Base-by-base conservation (phyloP, 2,113 vertebrate species). In the Albula glossodonta region DNA sequence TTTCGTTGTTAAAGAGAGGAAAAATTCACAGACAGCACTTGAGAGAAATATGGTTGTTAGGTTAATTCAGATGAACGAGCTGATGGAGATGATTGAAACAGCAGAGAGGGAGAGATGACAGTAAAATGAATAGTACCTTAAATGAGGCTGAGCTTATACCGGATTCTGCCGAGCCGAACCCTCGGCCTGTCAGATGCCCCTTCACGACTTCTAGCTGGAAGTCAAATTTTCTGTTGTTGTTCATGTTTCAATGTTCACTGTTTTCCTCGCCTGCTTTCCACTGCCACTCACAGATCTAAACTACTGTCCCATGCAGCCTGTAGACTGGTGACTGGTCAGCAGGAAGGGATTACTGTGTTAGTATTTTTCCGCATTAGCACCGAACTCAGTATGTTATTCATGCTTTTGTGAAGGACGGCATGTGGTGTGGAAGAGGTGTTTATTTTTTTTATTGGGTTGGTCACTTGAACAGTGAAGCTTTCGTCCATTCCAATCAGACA, bases 111-210 rank as follows among this genome's bases (percentile, higher is more conserved):
- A 80, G 70, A 78, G 89, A 87, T 88, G 92, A 83, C 70, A 83
- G 81, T 63, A 83, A 74, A 83, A 74, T 52, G 74, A 91, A 91
- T 93, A 94, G 94, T 96, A 96, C 95, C 95, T 96, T 96, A 94
- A 96, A 96, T 89, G 95, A 96, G 92, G 95, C 95, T 92, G 95
- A 96, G 94, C 95, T 96, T 95, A 96, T 96, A 96, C 95, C 94
- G 94, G 94, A 96, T 95, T 96, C 95, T 96, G 94, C 93, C 91
- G 94, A 94, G 93, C 95, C 94, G 92, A 95, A 96, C 93, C 92
- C 93, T 85, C 95, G 95, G 92, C 93, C 89, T 93, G 92, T 93
- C 91, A 70, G 82, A 57, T 83, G 25, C 56, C 53, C 57, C 82
- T 48, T 80, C 84, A 78, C 84, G 48, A 57, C 84, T 85, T 96